Percentiles rank a stretch among this genome's conserved stretches.
Conservation (phyloP, 1,140 invertebrate species). For the Megalonaias nervosa region DNA sequence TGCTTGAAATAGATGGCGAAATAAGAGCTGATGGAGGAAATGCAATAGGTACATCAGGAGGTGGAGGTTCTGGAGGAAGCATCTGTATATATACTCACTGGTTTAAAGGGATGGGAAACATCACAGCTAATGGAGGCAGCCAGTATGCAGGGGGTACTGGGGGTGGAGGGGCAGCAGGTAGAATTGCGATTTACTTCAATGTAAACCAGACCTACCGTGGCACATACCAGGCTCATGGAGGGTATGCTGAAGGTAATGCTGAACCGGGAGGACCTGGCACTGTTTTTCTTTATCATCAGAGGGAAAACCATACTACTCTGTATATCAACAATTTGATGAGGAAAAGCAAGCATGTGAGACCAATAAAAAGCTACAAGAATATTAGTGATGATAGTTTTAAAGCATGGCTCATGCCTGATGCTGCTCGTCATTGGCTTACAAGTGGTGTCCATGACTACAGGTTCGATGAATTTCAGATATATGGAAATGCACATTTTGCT, state of each 20-base stretch:
- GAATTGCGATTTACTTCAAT: slow-evolving; percentile 54
- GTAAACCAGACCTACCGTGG: slow-evolving; percentile 58
- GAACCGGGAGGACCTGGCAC: slow-evolving; percentile 59
- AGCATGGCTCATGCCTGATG: slow-evolving; percentile 56
- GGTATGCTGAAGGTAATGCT: slow-evolving; percentile 19
- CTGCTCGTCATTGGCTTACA: slow-evolving; percentile 47
- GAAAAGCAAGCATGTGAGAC: slow-evolving; percentile 40
- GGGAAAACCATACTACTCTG: slow-evolving; percentile 49
- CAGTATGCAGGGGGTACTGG: slow-evolving; percentile 42
- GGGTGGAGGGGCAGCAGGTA: slow-evolving; percentile 55
- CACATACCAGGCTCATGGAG: slow-evolving; percentile 52
- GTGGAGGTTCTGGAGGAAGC: slow-evolving; percentile 57
- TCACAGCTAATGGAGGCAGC: slow-evolving; percentile 60
- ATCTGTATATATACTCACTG: slow-evolving; percentile 48
- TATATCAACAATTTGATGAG: slow-evolving; percentile 46
- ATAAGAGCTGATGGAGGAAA: slow-evolving; percentile 46
- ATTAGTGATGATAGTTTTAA: slow-evolving; percentile 55
- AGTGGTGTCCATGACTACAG: slow-evolving; percentile 44
- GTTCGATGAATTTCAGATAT: slow-evolving; percentile 60
- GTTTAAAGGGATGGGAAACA: slow-evolving; percentile 54
- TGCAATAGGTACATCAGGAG: slow-evolving; percentile 36
- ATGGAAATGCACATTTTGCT: slow-evolving; percentile 58
- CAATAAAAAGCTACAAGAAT: slow-evolving; percentile 48
- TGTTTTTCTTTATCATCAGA: slow-evolving; percentile 53
- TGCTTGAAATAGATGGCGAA: slow-evolving; percentile 52